Evolutionary conservation across 1,140 invertebrate genomes (phyloP).

Genomic region (Calliphora vicina): DNA sequence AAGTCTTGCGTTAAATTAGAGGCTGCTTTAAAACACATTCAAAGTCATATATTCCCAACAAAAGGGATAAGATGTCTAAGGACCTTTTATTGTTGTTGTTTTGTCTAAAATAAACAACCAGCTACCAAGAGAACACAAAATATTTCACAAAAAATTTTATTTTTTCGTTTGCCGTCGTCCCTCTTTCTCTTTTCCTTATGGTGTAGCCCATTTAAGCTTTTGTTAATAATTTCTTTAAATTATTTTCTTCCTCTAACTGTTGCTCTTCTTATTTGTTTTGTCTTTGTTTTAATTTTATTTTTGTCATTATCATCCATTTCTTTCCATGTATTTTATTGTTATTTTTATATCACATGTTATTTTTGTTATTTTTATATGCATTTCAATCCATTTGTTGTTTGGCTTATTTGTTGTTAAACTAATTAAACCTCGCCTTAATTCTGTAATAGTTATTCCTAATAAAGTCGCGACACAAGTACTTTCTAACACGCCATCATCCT

Average conservation of each 20-base stretch:
- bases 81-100: not conserved
- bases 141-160: too few relatives aligned
- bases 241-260: too few relatives aligned
- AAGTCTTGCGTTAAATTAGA: constrained; percentile 33
- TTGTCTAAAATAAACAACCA: too few relatives aligned
- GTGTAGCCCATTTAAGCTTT: too few relatives aligned
- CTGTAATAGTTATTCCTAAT: not conserved
- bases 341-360: not conserved
- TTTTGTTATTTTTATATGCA: not conserved
- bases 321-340: not conserved
- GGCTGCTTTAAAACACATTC: constrained; percentile 20
- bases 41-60: constrained; percentile 11
- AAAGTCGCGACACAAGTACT: constrained; percentile 24
- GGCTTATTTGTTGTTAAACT: not conserved
- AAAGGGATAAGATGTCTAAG: constrained; percentile 18
- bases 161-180: too few relatives aligned
- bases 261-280: not conserved
- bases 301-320: too few relatives aligned
- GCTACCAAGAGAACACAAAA: too few relatives aligned
- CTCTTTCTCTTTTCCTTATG: too few relatives aligned
- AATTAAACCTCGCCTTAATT: constrained; percentile 33
- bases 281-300: not conserved
- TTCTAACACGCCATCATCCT: constrained; percentile 20
- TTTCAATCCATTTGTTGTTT: not conserved
- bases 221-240: too few relatives aligned